Base-by-base conservation (phyloP, 2,797 vertebrate genomes). In the Ceryle rudis region DNA sequence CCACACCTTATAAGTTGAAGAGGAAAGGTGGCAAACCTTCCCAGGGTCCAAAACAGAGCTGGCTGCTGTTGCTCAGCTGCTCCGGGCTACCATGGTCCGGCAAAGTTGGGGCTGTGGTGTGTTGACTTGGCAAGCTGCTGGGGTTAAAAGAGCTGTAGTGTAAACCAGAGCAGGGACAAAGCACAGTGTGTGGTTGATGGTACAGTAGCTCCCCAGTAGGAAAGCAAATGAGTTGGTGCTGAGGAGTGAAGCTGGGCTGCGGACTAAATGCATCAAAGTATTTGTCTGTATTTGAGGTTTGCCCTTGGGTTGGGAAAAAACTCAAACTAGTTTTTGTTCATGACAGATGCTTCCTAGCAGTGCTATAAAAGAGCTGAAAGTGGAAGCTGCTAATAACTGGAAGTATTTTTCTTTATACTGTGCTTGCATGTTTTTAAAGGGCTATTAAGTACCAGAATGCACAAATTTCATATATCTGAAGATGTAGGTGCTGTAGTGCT, bases 41-140 rank as follows among this genome's bases (percentile, higher is more conserved):
- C 26, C 0, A 5, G 52, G 4, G 4, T 88, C 46, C 2, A 0
- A 44, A 83, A 0, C 0, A 0, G 21, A 77, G 23, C 51, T 81
- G 57, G 25, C n/a, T 47, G 39, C 71, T 85, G 49, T 23, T n/a
- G n/a, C 16, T 20, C 3, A 13, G 42, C 33, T 60, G n/a, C 39
- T 66, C 22, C 42, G 54, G 37, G 10, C 51, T 89, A 31, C 54
- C 0, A 1, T 0, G 2, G 26, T 49, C 58, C 39, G 55, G 47
- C 46, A 10, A 10, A 31, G 28, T 1, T 2, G 0, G 26, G 39
- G 11, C 54, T 58, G 22, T 37, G n/a, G 8, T 18, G 29, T 67
- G 35, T 31, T 2, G 3, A 15, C 39, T 54, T 23, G 10, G 58
- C 52, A 78, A 44, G 51, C 37, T 79, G 29, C 74, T 79, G 33